These are phyloP conservation scores for Anoplius nigerrimus DNA, from an alignment of 2,888 invertebrate genomes.

Conservation along the genomic window DNA sequence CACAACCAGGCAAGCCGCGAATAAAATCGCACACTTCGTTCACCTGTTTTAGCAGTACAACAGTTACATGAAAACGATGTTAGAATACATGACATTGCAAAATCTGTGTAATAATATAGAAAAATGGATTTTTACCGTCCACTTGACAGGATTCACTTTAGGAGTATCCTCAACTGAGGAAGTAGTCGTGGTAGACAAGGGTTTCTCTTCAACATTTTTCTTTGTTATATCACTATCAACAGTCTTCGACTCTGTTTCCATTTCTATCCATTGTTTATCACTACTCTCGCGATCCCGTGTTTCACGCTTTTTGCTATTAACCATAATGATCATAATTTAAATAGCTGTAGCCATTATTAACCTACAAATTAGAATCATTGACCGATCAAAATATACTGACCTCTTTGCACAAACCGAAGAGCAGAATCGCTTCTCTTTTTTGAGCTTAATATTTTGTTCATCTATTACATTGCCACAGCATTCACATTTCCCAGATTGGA, in stretches of 20 bases:
- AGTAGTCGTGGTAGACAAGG: slow-evolving; percentile 56
- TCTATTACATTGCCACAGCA: slow-evolving; percentile 81
- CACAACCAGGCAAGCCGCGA: slow-evolving; percentile 90
- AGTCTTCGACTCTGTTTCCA: slow-evolving; percentile 67
- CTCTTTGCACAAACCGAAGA: slow-evolving; percentile 84
- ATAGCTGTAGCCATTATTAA: neutral
- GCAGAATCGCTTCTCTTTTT: slow-evolving; percentile 86
- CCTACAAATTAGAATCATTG: neutral
- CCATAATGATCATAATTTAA: slow-evolving; percentile 1
- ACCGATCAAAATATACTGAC: slow-evolving; percentile 66
- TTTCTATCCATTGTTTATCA: slow-evolving; percentile 71
- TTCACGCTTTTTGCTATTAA: slow-evolving; percentile 68
- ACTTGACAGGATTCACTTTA: slow-evolving; percentile 80
- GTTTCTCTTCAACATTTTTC: slow-evolving; percentile 75
- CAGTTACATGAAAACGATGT: slow-evolving; percentile 19
- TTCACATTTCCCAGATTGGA: slow-evolving; percentile 82
- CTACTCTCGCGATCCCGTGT: slow-evolving; percentile 60
- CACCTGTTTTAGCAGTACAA: slow-evolving; percentile 77
- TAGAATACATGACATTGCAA: neutral
- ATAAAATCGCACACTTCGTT: slow-evolving; percentile 93
- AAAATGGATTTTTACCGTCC: slow-evolving; percentile 76
- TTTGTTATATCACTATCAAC: slow-evolving; percentile 60
- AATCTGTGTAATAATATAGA: neutral
- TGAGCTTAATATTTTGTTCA: slow-evolving; percentile 77
- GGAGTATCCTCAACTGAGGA: slow-evolving; percentile 70